Evolutionary conservation across 2,797 vertebrate species (phyloP), one percentile per base, ranked within the genome.

Genomic region (Chelidonichthys spinosus): DNA sequence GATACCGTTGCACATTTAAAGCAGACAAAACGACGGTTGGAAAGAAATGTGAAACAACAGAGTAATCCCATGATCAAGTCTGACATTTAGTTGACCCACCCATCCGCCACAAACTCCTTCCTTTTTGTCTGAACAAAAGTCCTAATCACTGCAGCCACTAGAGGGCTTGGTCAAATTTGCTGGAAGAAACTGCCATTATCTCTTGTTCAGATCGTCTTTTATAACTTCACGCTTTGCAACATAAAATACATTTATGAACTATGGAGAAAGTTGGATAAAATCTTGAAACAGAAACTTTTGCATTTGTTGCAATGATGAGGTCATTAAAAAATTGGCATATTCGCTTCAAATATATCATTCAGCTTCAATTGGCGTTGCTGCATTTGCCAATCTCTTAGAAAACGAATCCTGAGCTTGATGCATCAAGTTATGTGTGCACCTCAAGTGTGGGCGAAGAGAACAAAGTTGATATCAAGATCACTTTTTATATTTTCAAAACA

Each of bases 391-490:
- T 33, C 33, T 61, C 33, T 2, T 2, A 49, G 18, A 55, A 4
- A 69, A 54, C 7, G 11, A 40, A 52, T 25, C 66, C 33, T 40
- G 10, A 42, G 18, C 11, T 39, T 25, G 15, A 40, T 77, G 33
- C 17, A 32, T 55, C 15, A 2, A 7, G 11, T 37, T 39, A 10
- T 2, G 7, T 18, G 39, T 66, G 7, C 50, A 32, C 14, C 56
- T 37, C 43, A 46, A 35, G 58, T 65, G 60, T 64, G 33, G 53
- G 33, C 53, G 64, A 53, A n/a, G 35, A 46, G 17, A 58, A 49
- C 25, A 78, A 33, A 13, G 10, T 14, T 18, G 40, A 33, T 9
- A 36, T 18, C 39, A 55, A 47, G n/a, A 42, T 8, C 17, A 11
- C 13, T 47, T 36, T 63, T 1, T 50, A 25, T 25, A 25, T 25